Evolutionary conservation across 1,140 invertebrate species (phyloP), one percentile per base, ranked within the genome.

Genomic region (Homalodisca vitripennis): DNA sequence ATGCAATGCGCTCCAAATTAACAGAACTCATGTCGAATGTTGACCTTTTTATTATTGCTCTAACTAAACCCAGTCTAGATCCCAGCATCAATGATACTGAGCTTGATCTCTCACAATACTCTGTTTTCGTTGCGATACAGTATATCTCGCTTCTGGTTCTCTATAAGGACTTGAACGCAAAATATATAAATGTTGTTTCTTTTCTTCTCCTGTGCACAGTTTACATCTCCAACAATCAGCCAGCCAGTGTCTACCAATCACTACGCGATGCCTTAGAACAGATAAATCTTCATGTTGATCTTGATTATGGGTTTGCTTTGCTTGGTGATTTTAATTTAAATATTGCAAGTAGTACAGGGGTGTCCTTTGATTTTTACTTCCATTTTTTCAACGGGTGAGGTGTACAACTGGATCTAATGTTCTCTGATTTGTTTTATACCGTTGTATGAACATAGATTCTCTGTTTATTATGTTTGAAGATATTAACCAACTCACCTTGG

Each of bases 41-140:
- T 27, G 20, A 41, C 30, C 30, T 32, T 34, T 17, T 10, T 3
- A 34, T 64, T 41, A 64, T 46, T 14, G 62, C 22, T 12, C 22
- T 64, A 6, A 32, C 62, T 34, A 31, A 64, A 64, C 31, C 27
- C 22, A 64, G 34, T 3, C 62, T 34, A 17, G 6, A 6, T 13
- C 20, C 62, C n/a, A 20, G 22, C 34, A 64, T 64, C 6, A 20
- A 64, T 64, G 62, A 64, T 34, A 31, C 62, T 20, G 62, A 64
- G 32, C 22, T 32, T 3, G 29, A 31, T 64, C 32, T 64, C 20
- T 6, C 6, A 34, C 62, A 64, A 46, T 64, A 24, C 22, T 6
- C 2, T 10, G 22, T 64, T 64, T 34, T 34, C 62, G 62, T n/a
- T 64, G 62, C 26, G 62, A 64, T 24, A 64, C 29, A 64, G 6